Evolutionary conservation across 2,113 vertebrate species (phyloP).

Genomic region (Trachemys scripta): DNA sequence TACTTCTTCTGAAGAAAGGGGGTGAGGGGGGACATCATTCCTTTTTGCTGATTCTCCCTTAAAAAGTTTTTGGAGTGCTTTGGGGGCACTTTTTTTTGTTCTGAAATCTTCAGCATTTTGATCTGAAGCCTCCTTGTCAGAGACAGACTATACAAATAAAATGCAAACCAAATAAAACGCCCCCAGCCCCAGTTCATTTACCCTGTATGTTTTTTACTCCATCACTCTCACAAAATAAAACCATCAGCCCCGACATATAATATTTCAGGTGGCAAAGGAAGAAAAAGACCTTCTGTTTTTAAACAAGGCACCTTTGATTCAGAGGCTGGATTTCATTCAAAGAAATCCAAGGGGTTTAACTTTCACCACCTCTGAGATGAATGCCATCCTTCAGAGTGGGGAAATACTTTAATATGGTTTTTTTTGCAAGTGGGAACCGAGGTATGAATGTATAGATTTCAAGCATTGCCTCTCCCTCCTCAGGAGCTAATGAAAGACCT

Average conservation of each 20-base stretch:
- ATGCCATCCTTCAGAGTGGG: neutral
- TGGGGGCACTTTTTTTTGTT: neutral
- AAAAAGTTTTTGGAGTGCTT: slow-evolving; percentile 24
- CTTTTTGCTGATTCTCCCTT: neutral
- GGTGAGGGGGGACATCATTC: neutral
- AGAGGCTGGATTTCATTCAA: neutral
- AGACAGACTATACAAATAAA: slow-evolving; percentile 3
- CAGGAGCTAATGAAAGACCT: neutral
- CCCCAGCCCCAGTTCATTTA: neutral
- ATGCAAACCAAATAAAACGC: slow-evolving; percentile 28
- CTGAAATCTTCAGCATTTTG: neutral
- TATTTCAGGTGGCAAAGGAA: slow-evolving; percentile 39
- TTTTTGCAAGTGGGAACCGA: neutral
- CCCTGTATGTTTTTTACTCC: slow-evolving; percentile 18
- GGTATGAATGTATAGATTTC: neutral
- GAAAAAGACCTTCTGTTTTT: slow-evolving; percentile 53
- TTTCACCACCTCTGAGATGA: slow-evolving; percentile 5
- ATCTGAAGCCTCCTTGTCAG: neutral
- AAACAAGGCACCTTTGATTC: slow-evolving; percentile 65
- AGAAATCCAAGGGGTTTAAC: neutral
- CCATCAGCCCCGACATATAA: neutral
- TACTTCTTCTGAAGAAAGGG: neutral
- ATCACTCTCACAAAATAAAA: neutral
- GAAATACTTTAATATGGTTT: neutral
- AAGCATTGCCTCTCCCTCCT: slow-evolving; percentile 34